These are phyloP conservation scores for Onychorhynchus coronatus DNA, from an alignment of 2,113 vertebrate genomes.

Conservation along the genomic window DNA sequence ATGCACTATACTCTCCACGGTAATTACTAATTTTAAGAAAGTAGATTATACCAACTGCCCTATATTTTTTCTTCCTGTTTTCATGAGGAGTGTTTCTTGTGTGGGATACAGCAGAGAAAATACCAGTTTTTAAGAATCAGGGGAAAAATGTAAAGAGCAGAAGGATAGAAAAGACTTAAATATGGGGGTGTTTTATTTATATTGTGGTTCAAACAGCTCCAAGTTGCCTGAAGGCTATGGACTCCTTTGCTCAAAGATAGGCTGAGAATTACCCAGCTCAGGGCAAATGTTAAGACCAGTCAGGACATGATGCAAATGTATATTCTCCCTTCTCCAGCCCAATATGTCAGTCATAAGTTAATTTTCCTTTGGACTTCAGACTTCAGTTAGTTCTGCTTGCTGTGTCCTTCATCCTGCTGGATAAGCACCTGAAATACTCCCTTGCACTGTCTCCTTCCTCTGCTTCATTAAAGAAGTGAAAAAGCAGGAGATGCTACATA, in stretches of 20 bases:
- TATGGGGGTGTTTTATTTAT: neutral
- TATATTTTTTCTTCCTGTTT: constrained; percentile 6
- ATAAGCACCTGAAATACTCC: constrained; percentile 27
- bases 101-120: neutral
- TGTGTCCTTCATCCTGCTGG: constrained; percentile 34
- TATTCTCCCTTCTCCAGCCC: neutral
- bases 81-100: neutral
- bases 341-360: neutral
- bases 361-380: constrained; percentile 13
- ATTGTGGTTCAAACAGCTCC: neutral
- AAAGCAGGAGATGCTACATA: neutral
- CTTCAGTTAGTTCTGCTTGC: neutral
- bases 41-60: neutral
- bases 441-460: neutral
- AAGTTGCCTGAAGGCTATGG: neutral
- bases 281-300: neutral
- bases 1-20: neutral
- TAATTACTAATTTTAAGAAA: constrained; percentile 37
- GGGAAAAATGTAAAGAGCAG: neutral
- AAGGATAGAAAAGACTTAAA: neutral
- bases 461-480: constrained; percentile 40
- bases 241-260: neutral
- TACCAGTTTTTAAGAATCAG: neutral
- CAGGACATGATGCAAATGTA: neutral
- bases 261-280: neutral